Evolutionary conservation across 2,113 vertebrate species (phyloP).

Genomic region (Chaetorhynchus papuensis): DNA sequence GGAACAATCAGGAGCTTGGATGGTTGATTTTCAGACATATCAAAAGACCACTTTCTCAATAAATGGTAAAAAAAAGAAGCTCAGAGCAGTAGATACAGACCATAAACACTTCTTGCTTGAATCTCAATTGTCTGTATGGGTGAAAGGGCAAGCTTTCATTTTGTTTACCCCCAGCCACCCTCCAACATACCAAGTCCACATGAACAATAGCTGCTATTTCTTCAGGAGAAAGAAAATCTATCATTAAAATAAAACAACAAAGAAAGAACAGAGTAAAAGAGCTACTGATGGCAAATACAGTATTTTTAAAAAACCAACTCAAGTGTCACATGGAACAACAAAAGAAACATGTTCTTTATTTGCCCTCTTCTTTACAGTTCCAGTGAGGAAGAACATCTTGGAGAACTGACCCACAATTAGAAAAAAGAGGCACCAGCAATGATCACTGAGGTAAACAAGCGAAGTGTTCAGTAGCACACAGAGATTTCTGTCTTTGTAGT

Average conservation of each 20-base stretch:
- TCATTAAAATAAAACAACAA: not conserved
- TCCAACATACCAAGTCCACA: not conserved
- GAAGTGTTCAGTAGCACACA: not conserved
- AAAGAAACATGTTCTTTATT: not conserved
- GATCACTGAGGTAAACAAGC: not conserved
- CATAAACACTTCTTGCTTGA: not conserved
- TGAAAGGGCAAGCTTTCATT: not conserved
- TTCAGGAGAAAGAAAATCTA: not conserved
- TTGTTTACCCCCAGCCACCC: not conserved
- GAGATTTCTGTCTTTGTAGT: not conserved
- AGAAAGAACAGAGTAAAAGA: not conserved
- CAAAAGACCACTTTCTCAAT: not conserved
- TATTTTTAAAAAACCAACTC: not conserved
- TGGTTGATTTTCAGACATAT: not conserved
- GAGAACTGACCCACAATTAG: not conserved
- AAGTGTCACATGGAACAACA: not conserved
- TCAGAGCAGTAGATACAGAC: not conserved
- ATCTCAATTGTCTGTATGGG: not conserved
- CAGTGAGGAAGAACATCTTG: not conserved
- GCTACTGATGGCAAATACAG: not conserved
- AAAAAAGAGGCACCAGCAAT: not conserved
- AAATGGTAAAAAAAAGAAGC: not conserved
- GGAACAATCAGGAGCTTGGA: not conserved
- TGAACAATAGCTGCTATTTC: not conserved
- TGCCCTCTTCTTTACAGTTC: not conserved